Evolutionary conservation across 2,113 vertebrate genomes (phyloP).

Genomic region (Pseudolaguvia tuberculata): DNA sequence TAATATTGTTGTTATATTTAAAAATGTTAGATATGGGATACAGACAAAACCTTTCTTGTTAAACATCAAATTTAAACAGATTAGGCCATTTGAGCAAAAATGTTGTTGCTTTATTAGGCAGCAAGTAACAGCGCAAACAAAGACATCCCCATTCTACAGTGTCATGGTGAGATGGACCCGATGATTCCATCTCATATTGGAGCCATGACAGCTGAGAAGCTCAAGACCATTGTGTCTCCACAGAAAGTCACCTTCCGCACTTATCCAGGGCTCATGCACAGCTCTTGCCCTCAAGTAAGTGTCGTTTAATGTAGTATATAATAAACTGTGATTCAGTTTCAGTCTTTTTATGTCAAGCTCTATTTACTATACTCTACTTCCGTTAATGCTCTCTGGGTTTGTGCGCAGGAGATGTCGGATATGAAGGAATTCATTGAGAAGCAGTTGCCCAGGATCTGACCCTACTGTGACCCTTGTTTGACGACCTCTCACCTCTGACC

Average conservation of each 20-base stretch:
- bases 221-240: conserved; percentile 80
- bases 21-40: neutral
- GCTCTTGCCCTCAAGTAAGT: conserved; percentile 83
- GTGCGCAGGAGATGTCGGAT: conserved; percentile 84
- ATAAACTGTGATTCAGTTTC: neutral
- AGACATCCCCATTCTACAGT: conserved; percentile 90
- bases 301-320: neutral
- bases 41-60: neutral
- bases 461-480: conserved; percentile 65
- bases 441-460: conserved; percentile 89
- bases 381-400: neutral
- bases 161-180: conserved; percentile 86
- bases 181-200: conserved; percentile 89
- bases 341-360: neutral
- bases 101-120: conserved; percentile 65
- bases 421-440: conserved; percentile 97
- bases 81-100: neutral
- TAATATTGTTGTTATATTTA: neutral
- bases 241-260: conserved; percentile 84
- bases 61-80: too few species aligned
- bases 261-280: conserved; percentile 83
- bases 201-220: conserved; percentile 84
- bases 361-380: neutral
- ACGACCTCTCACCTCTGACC: conserved; percentile 70
- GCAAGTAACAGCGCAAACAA: conserved; percentile 76